Evolutionary conservation across 2,113 vertebrate species (phyloP).

Genomic region (Leptobrachium ailaonicum): DNA sequence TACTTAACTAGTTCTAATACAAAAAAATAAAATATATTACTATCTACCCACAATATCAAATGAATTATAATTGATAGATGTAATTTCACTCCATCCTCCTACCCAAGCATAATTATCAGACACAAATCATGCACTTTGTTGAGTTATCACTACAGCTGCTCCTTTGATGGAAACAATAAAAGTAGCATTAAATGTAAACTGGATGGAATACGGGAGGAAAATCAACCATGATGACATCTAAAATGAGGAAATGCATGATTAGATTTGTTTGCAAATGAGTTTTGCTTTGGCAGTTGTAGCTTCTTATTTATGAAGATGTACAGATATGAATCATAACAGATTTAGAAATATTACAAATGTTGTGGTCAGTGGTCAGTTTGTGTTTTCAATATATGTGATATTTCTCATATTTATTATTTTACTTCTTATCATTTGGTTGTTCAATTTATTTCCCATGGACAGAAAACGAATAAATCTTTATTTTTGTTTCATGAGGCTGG

Average conservation of each 20-base stretch:
- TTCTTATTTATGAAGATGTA: conserved; percentile 36
- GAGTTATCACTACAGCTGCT: conserved; percentile 38
- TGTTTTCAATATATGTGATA: too few relatives aligned
- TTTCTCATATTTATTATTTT: not conserved
- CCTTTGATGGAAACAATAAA: conserved; percentile 45
- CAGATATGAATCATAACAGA: conserved; percentile 23
- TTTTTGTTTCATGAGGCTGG: too few relatives aligned
- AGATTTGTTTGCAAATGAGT: conserved; percentile 37
- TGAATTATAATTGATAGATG: not conserved
- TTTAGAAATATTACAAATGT: conserved; percentile 31
- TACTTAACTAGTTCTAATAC: not conserved
- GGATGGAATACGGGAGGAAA: conserved; percentile 6
- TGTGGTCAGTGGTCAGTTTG: conserved; percentile 12
- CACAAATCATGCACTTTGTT: conserved; percentile 19
- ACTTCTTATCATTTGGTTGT: not conserved
- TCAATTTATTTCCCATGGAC: too few relatives aligned
- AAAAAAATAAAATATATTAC: not conserved
- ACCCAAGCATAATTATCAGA: conserved; percentile 14
- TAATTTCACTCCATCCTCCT: conserved; percentile 21
- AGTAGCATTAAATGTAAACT: conserved; percentile 37
- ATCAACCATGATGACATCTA: conserved; percentile 32
- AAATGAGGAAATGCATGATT: conserved; percentile 31
- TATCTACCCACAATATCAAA: not conserved
- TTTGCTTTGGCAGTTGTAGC: conserved; percentile 26
- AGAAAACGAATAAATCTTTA: too few relatives aligned